A percentile compares a stretch with the other conserved stretches of the same genome.
Conservation (phyloP, 2,797 vertebrate species). For the Pseudocheirus occidentalis region DNA sequence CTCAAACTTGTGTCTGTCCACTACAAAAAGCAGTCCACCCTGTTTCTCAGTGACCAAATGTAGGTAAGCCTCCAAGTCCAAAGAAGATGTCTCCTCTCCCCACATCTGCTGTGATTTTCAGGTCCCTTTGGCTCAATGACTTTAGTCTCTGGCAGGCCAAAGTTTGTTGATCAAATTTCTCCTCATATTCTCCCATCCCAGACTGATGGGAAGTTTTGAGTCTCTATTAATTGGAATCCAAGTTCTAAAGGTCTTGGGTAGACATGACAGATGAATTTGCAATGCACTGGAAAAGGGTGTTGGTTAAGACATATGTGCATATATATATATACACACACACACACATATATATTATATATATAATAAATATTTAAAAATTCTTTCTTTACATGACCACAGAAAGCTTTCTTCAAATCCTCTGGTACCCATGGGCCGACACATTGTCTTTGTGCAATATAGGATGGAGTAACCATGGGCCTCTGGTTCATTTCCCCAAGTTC, state of each 20-base stretch:
- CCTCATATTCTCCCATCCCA: neutral
- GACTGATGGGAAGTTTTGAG: fast-evolving
- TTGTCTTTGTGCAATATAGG: neutral
- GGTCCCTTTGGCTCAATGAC: neutral
- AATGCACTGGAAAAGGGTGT: neutral
- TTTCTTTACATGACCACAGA: conserved; percentile 48
- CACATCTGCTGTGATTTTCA: neutral
- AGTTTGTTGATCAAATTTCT: neutral
- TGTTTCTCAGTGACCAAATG: neutral
- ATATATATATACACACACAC: conserved; percentile 10
- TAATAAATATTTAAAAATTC: conserved; percentile 69
- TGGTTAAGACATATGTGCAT: neutral
- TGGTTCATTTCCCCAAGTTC: neutral
- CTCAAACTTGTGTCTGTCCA: neutral
- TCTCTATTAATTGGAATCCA: neutral
- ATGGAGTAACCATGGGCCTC: neutral
- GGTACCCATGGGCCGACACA: neutral
- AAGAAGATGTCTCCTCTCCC: neutral
- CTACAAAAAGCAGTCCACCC: neutral
- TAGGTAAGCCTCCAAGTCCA: neutral
- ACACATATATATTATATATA: conserved; percentile 58
- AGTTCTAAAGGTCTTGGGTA: neutral
- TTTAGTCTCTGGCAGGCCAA: neutral
- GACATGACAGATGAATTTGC: neutral
- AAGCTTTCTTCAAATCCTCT: conserved; percentile 13